Percentiles rank a stretch among this genome's conserved stretches.
Evolutionary conservation across 2,797 vertebrate genomes (phyloP).

Genomic region (Limnodromus scolopaceus): DNA sequence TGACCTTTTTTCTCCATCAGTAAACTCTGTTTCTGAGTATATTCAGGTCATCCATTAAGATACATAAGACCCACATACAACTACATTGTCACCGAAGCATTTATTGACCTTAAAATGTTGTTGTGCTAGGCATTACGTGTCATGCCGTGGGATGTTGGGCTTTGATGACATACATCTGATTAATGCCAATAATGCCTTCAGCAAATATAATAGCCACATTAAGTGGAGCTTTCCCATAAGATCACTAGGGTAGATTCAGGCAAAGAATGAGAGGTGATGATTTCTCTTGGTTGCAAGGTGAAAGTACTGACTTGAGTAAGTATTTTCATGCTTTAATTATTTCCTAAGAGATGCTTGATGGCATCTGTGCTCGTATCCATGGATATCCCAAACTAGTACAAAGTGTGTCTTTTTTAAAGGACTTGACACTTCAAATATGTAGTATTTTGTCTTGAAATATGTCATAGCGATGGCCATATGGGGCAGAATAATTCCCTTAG

Average conservation of each 20-base stretch:
- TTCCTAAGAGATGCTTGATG: neutral
- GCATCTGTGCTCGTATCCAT: neutral
- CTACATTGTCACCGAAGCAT: neutral
- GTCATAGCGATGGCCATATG: neutral
- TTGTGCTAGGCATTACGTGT: neutral
- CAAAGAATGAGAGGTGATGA: neutral
- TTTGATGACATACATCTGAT: neutral
- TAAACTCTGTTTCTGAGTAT: neutral
- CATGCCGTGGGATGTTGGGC: neutral
- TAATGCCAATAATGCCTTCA: constrained; percentile 7
- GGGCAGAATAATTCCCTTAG: constrained; percentile 11
- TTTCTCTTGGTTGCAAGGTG: neutral
- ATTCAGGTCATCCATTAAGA: neutral
- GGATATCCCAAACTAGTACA: neutral
- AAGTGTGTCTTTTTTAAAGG: neutral
- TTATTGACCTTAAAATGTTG: neutral
- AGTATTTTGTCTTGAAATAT: constrained; percentile 39
- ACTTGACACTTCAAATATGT: neutral
- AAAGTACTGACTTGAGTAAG: neutral
- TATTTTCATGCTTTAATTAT: neutral
- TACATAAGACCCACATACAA: neutral
- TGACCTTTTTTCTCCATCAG: neutral
- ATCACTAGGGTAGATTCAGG: neutral
- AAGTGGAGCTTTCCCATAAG: neutral
- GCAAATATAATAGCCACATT: neutral